phyloP scores from a whole-genome alignment of 2,888 invertebrate species.

The Sylvicola cinctus region DNA sequence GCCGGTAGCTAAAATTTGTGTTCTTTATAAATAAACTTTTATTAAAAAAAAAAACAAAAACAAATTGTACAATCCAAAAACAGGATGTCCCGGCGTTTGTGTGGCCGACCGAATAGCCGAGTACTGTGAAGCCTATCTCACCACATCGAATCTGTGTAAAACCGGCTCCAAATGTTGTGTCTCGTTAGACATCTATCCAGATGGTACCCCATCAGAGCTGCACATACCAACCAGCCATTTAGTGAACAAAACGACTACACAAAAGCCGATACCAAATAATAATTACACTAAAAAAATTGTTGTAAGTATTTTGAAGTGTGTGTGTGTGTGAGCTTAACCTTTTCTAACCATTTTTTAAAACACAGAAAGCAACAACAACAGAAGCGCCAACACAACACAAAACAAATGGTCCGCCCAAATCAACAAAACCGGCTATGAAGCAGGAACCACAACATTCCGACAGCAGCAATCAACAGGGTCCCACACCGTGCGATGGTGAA shows the following conservation, averaged over 20 bases:
- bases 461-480: conserved; percentile 11
- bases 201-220: conserved; percentile 48
- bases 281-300: background rate
- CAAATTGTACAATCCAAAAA: too few species aligned
- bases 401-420: conserved; percentile 7
- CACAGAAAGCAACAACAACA: conserved; percentile 10
- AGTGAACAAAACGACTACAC: conserved; percentile 15
- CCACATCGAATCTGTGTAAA: conserved; percentile 50
- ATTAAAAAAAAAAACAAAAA: background rate
- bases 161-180: conserved; percentile 64
- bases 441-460: conserved; percentile 12
- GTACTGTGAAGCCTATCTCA: conserved; percentile 71
- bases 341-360: background rate
- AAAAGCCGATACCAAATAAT: conserved; percentile 16
- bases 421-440: conserved; percentile 11
- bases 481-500: conserved; percentile 55
- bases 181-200: conserved; percentile 48
- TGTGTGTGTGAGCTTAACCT: too few species aligned
- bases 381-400: conserved; percentile 13
- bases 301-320: background rate
- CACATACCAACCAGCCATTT: conserved; percentile 40
- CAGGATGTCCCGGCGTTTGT: conserved; percentile 57
- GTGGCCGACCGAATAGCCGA: conserved; percentile 60
- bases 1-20: conserved; percentile 9
- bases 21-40: too few species aligned